Percentiles rank a stretch among this genome's conserved stretches.
phyloP scores from a whole-genome alignment of 1,140 invertebrate species.

The Drosophila insularis region DNA sequence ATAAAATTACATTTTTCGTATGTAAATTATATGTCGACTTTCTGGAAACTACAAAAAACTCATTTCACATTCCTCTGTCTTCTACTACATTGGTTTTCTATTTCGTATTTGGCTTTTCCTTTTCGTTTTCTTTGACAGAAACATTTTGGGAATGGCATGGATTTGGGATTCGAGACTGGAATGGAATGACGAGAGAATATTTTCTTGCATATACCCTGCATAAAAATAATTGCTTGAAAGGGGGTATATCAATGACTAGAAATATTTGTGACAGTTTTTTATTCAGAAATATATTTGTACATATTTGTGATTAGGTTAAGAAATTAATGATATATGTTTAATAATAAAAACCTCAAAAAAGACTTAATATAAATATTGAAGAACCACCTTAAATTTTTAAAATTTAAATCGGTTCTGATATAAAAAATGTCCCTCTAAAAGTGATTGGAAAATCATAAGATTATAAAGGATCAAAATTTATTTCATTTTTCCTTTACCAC shows the following conservation, averaged over 20 bases:
- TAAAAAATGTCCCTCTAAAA: no score
- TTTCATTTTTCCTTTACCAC: no score
- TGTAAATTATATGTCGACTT: not conserved
- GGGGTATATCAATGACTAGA: not conserved
- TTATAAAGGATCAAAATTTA: no score
- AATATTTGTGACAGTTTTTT: no score
- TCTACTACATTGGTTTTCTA: conserved; percentile 51
- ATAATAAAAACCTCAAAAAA: no score
- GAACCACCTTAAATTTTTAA: no score
- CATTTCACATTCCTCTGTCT: conserved; percentile 17
- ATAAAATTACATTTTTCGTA: conserved; percentile 15
- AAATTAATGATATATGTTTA: no score
- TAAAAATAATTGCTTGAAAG: not conserved
- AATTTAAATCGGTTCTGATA: no score
- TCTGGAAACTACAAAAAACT: conserved; percentile 27
- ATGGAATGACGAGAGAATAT: conserved; percentile 38
- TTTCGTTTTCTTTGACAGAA: conserved; percentile 42
- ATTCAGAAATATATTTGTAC: no score
- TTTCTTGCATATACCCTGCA: conserved; percentile 30
- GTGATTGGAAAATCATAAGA: no score
- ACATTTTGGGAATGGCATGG: conserved; percentile 52
- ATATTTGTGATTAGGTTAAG: no score
- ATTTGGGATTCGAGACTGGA: not conserved
- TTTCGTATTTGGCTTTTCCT: conserved; percentile 39
- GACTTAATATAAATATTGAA: no score